Evolutionary conservation across 2,113 vertebrate species (phyloP), one percentile per base, ranked within the genome.

Genomic region (Rhea pennata): DNA sequence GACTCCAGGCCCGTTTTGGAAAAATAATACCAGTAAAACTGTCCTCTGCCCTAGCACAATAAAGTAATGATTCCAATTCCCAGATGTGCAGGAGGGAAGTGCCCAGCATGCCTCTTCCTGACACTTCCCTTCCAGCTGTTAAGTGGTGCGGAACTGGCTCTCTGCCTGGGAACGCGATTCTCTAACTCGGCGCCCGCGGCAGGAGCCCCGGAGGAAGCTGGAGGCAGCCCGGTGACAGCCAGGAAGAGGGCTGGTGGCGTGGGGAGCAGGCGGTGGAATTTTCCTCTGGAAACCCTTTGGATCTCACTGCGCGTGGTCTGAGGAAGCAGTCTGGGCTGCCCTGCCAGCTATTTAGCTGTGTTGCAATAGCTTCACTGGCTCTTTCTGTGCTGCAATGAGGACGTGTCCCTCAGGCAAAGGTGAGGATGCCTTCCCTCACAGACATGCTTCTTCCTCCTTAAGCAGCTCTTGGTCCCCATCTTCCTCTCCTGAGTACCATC

Each of bases 221-320:
- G 83, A 80, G 77, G 56, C 54, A 79, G 69, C 70, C 44, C 15
- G 14, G 29, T 39, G 70, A 64, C 23, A 29, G 65, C n/a, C 44
- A 74, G 96, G 85, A 95, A 84, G 84, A 23, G 24, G 24, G 53
- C 65, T 76, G 54, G 29, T 9, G 56, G 40, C 72, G 62, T 54
- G 26, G 62, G 71, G 95, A 83, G 36, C 15, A 11, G 10, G 15
- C 10, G 44, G 73, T 67, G 82, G 91, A 90, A 95, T 95, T 95
- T 97, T 94, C 92, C 93, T 46, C 75, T 94, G 94, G 93, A 97
- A 79, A 93, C 82, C 61, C 84, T 93, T 92, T 92, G 93, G 88
- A 92, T 76, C 33, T 89, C 31, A 0, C 64, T 46, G 67, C 69
- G 42, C 4, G 3, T 79, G 64, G 50, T 53, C 0, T 1, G 67